Evolutionary conservation across 2,888 invertebrate genomes (phyloP), one percentile per base, ranked within the genome.

Genomic region (Philopedon plagiatum): DNA sequence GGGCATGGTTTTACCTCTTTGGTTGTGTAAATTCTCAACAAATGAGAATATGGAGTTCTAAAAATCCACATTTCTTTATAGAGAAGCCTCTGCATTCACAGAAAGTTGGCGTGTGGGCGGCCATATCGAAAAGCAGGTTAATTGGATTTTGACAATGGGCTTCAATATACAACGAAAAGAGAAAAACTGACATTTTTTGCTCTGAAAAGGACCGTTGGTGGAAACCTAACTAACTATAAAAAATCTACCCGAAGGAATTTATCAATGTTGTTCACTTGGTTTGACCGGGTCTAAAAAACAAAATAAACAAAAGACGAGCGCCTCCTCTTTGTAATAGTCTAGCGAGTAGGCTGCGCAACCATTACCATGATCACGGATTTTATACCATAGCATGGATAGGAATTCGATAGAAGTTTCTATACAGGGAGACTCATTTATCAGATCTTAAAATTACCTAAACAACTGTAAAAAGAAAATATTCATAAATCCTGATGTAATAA

Each of bases 291-390:
- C 8, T 29, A 13, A 54, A 29, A 54, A 46, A 49, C 7, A 54
- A 29, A 29, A 54, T 18, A 29, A 54, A 54, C 51, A 54, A 54
- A 29, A 54, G 29, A 54, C 49, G 29, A 29, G 51, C 51, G 15
- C 51, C 51, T 54, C 29, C 51, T 54, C 51, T 54, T 54, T 8
- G 51, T 54, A 54, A 49, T 54, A 15, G 29, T 54, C 15, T 54
- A 9, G 26, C 5, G 49, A 54, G 51, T 54, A 54, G 51, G 51
- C 15, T 15, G 51, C 13, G 29, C 51, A 51, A 29, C 15, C 13
- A 54, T 54, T 54, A 13, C 29, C 9, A 11, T 5, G 23, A 46
- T 46, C 46, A 11, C 21, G 46, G 46, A 46, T 21, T 54, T 15
- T 54, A 29, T 32, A 21, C 18, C 51, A 39, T 8, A 5, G 19